Evolutionary conservation across 2,797 vertebrate genomes (phyloP).

Genomic region (Lithobates pipiens): DNA sequence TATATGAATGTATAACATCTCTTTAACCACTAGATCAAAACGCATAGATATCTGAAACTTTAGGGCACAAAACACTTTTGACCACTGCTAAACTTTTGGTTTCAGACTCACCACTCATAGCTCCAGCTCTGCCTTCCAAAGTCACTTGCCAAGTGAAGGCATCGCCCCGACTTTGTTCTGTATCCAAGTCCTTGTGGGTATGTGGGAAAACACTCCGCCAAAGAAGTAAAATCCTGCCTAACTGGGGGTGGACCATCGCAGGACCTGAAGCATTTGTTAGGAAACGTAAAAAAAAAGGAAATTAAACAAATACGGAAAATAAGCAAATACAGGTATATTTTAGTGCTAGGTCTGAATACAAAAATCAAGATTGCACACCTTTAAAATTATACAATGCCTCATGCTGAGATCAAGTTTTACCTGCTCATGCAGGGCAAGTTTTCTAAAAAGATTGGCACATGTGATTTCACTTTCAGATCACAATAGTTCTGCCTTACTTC

Average conservation of each 20-base stretch:
- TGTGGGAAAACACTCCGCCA: slow-evolving; percentile 90
- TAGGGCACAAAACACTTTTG: too few species aligned
- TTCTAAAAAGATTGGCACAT: too few species aligned
- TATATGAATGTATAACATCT: too few species aligned
- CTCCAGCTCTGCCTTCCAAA: slow-evolving; percentile 89
- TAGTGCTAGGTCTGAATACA: not conserved
- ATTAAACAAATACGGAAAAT: too few species aligned
- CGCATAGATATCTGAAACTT: too few species aligned
- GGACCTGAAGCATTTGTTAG: slow-evolving; percentile 71
- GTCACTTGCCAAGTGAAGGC: slow-evolving; percentile 95
- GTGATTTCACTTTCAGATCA: too few species aligned
- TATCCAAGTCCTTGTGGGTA: slow-evolving; percentile 86
- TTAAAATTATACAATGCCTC: not conserved
- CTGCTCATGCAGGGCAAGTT: too few species aligned
- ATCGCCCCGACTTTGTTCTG: slow-evolving; percentile 88
- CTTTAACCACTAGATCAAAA: too few species aligned
- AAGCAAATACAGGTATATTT: not conserved
- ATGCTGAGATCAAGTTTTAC: too few species aligned
- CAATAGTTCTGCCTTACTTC: too few species aligned
- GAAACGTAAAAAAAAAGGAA: too few species aligned
- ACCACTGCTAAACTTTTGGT: not conserved
- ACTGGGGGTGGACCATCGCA: slow-evolving; percentile 84
- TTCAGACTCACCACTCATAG: slow-evolving; percentile 75
- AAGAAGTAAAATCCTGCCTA: slow-evolving; percentile 84
- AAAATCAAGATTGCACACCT: not conserved